Evolutionary conservation across 2,797 vertebrate genomes (phyloP), one percentile per base, ranked within the genome.

Genomic region (Ciconia nigra): DNA sequence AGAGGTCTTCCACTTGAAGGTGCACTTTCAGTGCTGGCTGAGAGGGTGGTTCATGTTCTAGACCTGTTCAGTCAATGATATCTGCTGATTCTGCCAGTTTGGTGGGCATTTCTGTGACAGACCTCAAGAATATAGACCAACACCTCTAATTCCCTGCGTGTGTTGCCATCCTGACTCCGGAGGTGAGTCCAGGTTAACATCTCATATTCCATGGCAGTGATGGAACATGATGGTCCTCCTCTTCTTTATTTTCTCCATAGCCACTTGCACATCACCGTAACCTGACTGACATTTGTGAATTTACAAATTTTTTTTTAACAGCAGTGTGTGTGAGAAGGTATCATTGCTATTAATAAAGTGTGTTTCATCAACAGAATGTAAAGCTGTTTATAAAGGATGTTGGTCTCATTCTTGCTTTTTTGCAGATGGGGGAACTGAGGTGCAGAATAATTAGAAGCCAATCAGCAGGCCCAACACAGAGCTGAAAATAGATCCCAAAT

Each of bases 401-500:
- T 93, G 70, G 83, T 72, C 69, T 88, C 31, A 58, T 86, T 93
- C 90, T 90, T 63, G 61, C 28, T 21, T 83, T 82, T 95, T 89
- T 94, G 90, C 66, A 93, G 74, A 63, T 84, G 52, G 73, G 79
- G 85, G 84, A 93, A 95, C 66, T 57, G 81, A 95, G 86, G 78
- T 6, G 35, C 62, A 52, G 55, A 90, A 74, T 90, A 82, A 70
- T 96, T 92, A 89, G 74, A 88, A 93, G 86, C 74, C 83, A 83
- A 97, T 54, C 70, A 91, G 91, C 54, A 59, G 55, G 79, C 65
- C 72, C 73, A 58, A 33, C 1, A 42, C 21, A 3, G 70, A 70
- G 77, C 86, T 91, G 80, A 87, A 96, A 97, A 95, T 66, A 96
- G 80, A 94, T 73, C 70, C 85, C 95, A 91, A 69, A 78, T 67